Percentiles rank a stretch among this genome's conserved stretches.
These are phyloP conservation scores for Emmelina monodactyla DNA, from an alignment of 2,888 invertebrate species.

Conservation along the genomic window DNA sequence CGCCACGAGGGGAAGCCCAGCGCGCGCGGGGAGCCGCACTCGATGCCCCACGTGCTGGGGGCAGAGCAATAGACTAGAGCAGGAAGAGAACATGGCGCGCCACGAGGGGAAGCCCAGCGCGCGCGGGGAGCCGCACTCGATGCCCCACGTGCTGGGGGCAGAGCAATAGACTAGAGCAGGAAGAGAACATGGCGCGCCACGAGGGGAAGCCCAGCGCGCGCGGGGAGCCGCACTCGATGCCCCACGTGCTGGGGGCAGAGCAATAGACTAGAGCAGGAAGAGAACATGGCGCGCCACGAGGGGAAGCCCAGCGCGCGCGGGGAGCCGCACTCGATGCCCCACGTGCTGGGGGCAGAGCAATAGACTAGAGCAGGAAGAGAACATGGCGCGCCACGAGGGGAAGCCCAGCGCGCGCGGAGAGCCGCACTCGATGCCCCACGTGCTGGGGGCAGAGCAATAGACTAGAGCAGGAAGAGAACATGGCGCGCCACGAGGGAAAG, in stretches of 20 bases:
- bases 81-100: too few species aligned
- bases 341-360: conserved; percentile 69
- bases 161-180: too few species aligned
- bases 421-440: conserved; percentile 22
- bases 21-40: not conserved
- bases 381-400: not conserved
- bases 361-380: too few species aligned
- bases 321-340: not conserved
- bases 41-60: conserved; percentile 61
- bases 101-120: not conserved
- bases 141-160: conserved; percentile 61
- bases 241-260: conserved; percentile 64
- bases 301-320: not conserved
- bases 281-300: too few species aligned
- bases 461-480: too few species aligned
- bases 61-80: too few species aligned
- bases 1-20: not conserved
- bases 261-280: too few species aligned
- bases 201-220: not conserved
- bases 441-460: conserved; percentile 69
- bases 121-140: not conserved
- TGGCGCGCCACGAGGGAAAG: not conserved
- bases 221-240: not conserved
- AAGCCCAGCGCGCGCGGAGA: not conserved
- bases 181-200: too few species aligned